These are phyloP conservation scores for Palythoa caribaeorum DNA, from an alignment of 92 coral and sea anemone species.

Conservation along the genomic window DNA sequence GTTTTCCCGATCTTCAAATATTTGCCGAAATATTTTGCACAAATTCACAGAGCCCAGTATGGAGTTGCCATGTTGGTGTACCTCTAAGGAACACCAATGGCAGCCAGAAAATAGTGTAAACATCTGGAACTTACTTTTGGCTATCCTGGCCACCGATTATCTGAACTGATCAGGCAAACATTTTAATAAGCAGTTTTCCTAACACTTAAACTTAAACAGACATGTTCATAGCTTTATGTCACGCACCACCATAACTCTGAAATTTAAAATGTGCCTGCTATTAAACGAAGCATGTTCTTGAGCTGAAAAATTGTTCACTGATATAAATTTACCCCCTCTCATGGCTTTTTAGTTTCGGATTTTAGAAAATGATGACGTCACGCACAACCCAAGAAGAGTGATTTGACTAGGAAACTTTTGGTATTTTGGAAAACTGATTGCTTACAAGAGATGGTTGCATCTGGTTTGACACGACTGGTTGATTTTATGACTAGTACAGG, in stretches of 20 bases:
- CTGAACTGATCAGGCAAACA: not conserved
- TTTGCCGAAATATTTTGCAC: not conserved
- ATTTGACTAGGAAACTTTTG: too few species aligned
- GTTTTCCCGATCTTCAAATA: not conserved
- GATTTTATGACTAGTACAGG: too few species aligned
- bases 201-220: not conserved
- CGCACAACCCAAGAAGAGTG: slow-evolving; percentile 27
- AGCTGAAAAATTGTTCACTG: slow-evolving; percentile 37
- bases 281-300: slow-evolving; percentile 37
- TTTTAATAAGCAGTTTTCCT: not conserved
- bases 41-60: not conserved
- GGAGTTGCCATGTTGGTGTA: not conserved
- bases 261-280: slow-evolving; percentile 33
- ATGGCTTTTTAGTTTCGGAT: slow-evolving; percentile 39
- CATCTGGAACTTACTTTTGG: not conserved
- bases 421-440: too few species aligned
- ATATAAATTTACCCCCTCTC: slow-evolving; percentile 38
- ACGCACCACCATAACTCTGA: slow-evolving; percentile 21
- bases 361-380: slow-evolving; percentile 37
- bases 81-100: too few species aligned
- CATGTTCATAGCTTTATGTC: not conserved
- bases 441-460: too few species aligned
- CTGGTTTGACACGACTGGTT: too few species aligned
- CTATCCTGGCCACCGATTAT: not conserved
- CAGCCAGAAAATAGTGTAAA: too few species aligned